Evolutionary conservation across 1,140 invertebrate genomes (phyloP), one percentile per base, ranked within the genome.

Genomic region (Lanistes nyassanus): DNA sequence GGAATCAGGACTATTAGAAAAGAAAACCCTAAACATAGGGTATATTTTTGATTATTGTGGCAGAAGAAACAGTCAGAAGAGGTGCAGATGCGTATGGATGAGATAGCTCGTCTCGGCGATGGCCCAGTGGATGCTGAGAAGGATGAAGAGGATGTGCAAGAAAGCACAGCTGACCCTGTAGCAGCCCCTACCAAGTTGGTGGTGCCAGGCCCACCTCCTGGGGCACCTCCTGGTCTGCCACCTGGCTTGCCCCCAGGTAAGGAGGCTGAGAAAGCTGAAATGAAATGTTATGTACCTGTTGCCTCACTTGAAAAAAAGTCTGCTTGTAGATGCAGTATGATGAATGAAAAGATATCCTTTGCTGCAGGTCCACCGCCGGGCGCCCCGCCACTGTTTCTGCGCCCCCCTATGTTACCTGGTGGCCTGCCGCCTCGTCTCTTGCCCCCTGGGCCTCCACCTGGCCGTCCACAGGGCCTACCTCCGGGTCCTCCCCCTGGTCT

Each of bases 401-500:
- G 92, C 9, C 92, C 84, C 6, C 84, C 83, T 4, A 80, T 83
- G 53, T 62, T 85, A 23, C 77, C 84, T 36, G 82, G 82, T 37
- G 82, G 79, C 29, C 84, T 83, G 9, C 81, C 86, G 1, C 89
- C 93, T 36, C 84, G 89, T 47, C 80, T 89, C 92, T 56, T 93
- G 91, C 90, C 88, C n/a, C 87, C 88, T 53, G 86, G 91, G 53
- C 88, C 93, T 76, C 92, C 92, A 1, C 92, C 92, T 23, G 93
- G 93, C 3, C 92, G 93, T 83, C 93, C 95, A 11, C 95, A 96
- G 6, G 97, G 96, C 64, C 94, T 97, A 23, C 97, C 97, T 7
- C 90, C 90, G 53, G 89, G 89, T 29, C 90, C 90, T 42, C 91
- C 91, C 31, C 91, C 91, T 47, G 91, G 91, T 68, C 81, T 91